A percentile compares a stretch with the other conserved stretches of the same genome.
phyloP scores from a whole-genome alignment of 2,797 vertebrate genomes.

The Helostoma temminkii region DNA sequence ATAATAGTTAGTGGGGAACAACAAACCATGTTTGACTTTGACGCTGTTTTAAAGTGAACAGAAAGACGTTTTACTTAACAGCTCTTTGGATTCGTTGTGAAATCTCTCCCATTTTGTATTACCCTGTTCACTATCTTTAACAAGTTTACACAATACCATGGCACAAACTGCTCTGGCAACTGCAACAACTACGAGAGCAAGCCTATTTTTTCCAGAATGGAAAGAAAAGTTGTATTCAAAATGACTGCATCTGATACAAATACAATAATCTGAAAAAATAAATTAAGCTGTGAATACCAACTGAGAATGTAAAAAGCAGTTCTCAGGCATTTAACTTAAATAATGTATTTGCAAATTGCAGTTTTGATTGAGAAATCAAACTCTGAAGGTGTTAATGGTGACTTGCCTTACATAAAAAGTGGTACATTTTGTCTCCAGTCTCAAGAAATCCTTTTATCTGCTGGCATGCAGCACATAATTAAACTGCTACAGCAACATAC shows the following conservation, averaged over 20 bases:
- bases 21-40: too few species aligned
- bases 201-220: background rate
- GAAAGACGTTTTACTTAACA: background rate
- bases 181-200: background rate
- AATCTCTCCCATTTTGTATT: background rate
- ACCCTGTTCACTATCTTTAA: background rate
- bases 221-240: background rate
- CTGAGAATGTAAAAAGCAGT: background rate
- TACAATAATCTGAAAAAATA: background rate
- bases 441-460: constrained; percentile 60
- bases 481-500: constrained; percentile 62
- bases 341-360: background rate
- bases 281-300: background rate
- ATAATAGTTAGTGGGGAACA: background rate
- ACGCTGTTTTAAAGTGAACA: background rate
- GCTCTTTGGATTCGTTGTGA: background rate
- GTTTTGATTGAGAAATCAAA: constrained; percentile 22
- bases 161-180: background rate
- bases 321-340: background rate
- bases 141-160: background rate
- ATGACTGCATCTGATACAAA: background rate
- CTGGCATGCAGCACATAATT: constrained; percentile 63
- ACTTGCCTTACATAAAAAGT: constrained; percentile 28
- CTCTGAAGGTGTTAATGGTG: constrained; percentile 25
- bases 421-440: constrained; percentile 47